phyloP scores from a whole-genome alignment of 2,797 vertebrate species.

The Sciaenops ocellatus region DNA sequence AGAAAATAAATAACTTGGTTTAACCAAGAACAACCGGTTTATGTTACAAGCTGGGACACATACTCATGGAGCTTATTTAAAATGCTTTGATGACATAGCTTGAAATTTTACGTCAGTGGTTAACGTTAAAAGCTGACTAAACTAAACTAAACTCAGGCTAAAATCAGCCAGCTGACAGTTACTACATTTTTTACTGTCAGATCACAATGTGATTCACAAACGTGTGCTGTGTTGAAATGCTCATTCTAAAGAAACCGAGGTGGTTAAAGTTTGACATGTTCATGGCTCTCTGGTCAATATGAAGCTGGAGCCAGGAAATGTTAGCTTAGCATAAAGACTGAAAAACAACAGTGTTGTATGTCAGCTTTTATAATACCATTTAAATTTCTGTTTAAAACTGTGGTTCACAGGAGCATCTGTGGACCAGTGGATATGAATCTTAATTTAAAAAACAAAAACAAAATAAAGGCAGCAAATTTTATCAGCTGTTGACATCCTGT shows the following conservation, averaged over 20 bases:
- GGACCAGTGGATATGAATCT: conserved; percentile 2
- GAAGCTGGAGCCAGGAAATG: neutral
- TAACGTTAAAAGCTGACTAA: neutral
- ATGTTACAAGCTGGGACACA: too few species aligned
- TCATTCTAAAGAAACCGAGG: neutral
- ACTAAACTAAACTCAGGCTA: too few species aligned
- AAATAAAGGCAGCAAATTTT: conserved; percentile 77
- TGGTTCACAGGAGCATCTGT: neutral
- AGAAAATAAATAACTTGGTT: too few species aligned
- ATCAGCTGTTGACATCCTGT: conserved; percentile 87
- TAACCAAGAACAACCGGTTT: too few species aligned
- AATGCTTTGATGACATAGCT: neutral
- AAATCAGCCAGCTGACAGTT: neutral
- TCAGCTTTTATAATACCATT: neutral
- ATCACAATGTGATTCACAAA: neutral
- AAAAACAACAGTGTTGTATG: neutral
- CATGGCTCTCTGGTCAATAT: neutral
- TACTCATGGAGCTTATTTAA: neutral
- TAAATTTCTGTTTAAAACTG: neutral
- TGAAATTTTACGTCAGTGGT: too few species aligned
- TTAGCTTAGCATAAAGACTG: neutral
- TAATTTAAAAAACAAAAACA: conserved; percentile 34
- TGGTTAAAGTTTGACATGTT: neutral
- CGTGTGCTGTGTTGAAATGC: neutral
- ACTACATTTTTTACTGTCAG: neutral